A percentile compares a stretch with the other conserved stretches of the same genome.
Conservation (phyloP, 2,113 vertebrate species). For the Zootoca vivipara region DNA sequence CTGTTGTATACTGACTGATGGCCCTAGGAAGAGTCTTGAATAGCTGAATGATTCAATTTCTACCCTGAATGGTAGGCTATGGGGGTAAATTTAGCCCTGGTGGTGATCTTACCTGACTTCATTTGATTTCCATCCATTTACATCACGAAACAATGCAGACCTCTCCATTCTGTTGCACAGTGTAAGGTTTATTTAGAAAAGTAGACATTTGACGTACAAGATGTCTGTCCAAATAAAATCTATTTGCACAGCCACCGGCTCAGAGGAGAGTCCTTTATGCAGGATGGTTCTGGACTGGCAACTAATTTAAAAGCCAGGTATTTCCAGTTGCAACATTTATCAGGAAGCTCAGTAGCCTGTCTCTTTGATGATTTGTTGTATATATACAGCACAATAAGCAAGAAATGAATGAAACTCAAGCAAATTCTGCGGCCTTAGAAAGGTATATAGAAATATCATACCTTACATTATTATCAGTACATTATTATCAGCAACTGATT, state of each 20-base stretch:
- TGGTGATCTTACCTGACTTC: background rate
- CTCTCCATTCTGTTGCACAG: background rate
- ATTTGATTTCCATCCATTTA: conserved; percentile 18
- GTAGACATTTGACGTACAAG: conserved; percentile 40
- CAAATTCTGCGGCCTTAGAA: conserved; percentile 36
- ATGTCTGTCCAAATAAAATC: conserved; percentile 27
- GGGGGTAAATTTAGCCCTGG: conserved; percentile 24
- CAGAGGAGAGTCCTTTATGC: conserved; percentile 19
- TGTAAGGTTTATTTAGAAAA: conserved; percentile 45
- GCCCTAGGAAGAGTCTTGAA: conserved; percentile 35
- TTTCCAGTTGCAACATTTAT: conserved; percentile 55
- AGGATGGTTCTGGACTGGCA: conserved; percentile 39
- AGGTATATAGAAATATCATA: conserved; percentile 26
- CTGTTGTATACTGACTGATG: conserved; percentile 40
- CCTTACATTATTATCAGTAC: background rate
- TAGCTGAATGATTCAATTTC: conserved; percentile 28
- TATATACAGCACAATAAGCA: background rate
- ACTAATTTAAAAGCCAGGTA: conserved; percentile 58
- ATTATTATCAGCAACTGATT: conserved; percentile 42
- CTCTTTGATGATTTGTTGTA: conserved; percentile 49
- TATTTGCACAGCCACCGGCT: conserved; percentile 33
- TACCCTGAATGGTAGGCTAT: background rate
- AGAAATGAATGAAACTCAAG: conserved; percentile 51
- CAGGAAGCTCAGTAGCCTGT: conserved; percentile 46
- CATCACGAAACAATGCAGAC: background rate